Conservation (phyloP, 2,888 invertebrate genomes). For the Mamestra brassicae region DNA sequence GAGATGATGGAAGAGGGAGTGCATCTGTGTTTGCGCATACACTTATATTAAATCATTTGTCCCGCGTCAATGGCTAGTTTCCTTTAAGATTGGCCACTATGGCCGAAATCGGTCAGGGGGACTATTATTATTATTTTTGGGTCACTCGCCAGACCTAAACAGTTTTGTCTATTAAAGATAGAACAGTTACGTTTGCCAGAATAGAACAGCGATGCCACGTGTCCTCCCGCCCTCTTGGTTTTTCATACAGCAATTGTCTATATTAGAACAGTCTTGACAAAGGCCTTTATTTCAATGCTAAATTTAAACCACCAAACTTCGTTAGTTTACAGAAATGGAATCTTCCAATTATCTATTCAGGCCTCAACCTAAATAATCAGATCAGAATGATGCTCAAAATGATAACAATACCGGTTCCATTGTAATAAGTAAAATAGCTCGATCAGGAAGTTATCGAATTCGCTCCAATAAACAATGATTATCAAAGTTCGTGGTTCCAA, state of each 20-base stretch:
- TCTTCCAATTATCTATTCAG: not conserved
- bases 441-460: constrained; percentile 24
- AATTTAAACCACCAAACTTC: not conserved
- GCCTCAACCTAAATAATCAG: not conserved
- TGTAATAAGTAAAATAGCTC: constrained; percentile 12
- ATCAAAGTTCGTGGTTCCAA: constrained; percentile 20
- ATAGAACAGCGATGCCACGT: no score
- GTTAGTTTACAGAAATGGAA: not conserved
- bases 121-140: no score
- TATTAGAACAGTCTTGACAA: not conserved
- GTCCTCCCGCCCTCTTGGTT: not conserved
- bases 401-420: not conserved
- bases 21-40: no score
- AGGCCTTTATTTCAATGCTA: not conserved
- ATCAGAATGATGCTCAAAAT: constrained; percentile 10
- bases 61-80: no score
- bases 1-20: no score
- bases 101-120: no score
- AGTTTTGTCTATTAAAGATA: no score
- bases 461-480: constrained; percentile 38
- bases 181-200: no score
- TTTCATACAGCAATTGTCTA: not conserved
- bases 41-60: no score
- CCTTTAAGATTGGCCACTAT: no score
- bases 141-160: no score